These are phyloP conservation scores for Sterna hirundo DNA, from an alignment of 2,113 vertebrate genomes.

Conservation along the genomic window DNA sequence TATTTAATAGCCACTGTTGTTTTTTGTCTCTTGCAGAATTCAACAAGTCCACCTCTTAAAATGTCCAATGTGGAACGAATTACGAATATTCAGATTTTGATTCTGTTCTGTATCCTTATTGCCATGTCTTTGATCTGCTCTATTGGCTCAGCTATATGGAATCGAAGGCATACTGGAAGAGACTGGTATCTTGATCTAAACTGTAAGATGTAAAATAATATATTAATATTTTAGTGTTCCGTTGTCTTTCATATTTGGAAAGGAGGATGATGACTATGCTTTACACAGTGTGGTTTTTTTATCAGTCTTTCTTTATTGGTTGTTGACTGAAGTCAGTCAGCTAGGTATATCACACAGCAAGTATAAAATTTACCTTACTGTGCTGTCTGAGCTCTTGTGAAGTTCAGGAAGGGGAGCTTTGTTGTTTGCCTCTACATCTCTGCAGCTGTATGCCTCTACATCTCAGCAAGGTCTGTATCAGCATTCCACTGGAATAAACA, in stretches of 20 bases:
- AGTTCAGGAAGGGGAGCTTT: background rate
- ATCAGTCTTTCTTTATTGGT: background rate
- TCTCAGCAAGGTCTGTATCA: background rate
- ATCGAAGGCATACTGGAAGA: conserved; percentile 84
- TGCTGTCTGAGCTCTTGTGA: background rate
- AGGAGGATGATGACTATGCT: background rate
- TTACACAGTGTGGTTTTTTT: background rate
- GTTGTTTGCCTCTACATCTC: background rate
- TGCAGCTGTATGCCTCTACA: background rate
- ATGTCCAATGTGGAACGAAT: conserved; percentile 97
- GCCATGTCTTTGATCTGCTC: conserved; percentile 96
- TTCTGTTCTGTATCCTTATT: conserved; percentile 95
- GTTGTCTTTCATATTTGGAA: background rate
- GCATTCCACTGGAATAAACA: background rate
- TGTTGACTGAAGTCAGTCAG: background rate
- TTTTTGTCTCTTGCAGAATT: conserved; percentile 83
- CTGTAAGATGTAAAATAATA: conserved; percentile 83
- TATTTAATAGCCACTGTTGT: background rate
- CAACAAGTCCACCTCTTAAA: conserved; percentile 95
- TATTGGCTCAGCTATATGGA: conserved; percentile 95
- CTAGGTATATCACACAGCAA: background rate
- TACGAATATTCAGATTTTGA: conserved; percentile 97
- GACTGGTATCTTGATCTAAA: conserved; percentile 98
- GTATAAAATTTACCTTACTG: background rate
- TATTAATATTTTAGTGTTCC: background rate